A percentile compares a stretch with the other conserved stretches of the same genome.
phyloP scores from a whole-genome alignment of 2,113 vertebrate species.

The Syrmaticus mikado region DNA sequence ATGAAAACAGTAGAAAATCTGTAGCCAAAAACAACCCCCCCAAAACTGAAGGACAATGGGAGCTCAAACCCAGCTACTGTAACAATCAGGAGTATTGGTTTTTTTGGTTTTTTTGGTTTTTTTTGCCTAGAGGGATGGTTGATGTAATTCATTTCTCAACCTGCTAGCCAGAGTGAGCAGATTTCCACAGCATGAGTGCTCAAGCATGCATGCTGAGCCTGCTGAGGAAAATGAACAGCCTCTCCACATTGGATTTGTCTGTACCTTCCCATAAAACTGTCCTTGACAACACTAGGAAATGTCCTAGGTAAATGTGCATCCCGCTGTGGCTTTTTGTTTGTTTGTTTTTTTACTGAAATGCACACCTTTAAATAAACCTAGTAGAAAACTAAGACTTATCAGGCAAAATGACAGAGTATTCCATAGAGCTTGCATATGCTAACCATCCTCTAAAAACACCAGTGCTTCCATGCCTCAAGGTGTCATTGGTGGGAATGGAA shows the following conservation, averaged over 20 bases:
- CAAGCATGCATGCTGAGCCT: conserved; percentile 1
- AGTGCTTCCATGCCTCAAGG: not conserved
- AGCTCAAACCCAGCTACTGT: not conserved
- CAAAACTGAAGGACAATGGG: not conserved
- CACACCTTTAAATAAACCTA: not conserved
- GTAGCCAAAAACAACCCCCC: not conserved
- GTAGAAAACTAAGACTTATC: not conserved
- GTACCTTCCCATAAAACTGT: not conserved
- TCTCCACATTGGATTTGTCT: not conserved
- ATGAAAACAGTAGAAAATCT: not conserved
- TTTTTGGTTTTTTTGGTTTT: not conserved
- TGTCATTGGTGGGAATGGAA: not conserved
- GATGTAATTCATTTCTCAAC: conserved; percentile 42
- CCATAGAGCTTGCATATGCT: not conserved
- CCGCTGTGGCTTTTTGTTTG: not conserved
- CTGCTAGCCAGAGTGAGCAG: conserved; percentile 51
- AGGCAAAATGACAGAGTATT: not conserved
- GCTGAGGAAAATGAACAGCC: conserved; percentile 30
- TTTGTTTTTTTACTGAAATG: not conserved
- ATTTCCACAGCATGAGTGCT: conserved; percentile 61
- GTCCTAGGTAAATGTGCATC: not conserved
- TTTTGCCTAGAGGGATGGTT: not conserved
- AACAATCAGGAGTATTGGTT: not conserved
- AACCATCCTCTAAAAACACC: not conserved
- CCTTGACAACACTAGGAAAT: conserved; percentile 24